These are phyloP conservation scores for Tupaia chinensis DNA, from an alignment of 2,113 vertebrate species.

Conservation along the genomic window DNA sequence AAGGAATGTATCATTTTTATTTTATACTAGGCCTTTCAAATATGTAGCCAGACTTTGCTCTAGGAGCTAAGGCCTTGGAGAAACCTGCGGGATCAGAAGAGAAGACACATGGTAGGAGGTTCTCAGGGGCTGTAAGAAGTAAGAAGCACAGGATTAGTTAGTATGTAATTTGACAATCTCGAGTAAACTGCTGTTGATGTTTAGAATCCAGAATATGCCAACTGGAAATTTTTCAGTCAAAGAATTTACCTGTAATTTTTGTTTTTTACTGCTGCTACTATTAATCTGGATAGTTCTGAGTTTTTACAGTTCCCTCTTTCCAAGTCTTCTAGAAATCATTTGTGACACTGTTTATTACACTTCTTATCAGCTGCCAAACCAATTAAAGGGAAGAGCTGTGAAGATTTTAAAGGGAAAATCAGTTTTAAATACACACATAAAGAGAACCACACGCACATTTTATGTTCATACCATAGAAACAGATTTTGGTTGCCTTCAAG, in stretches of 20 bases:
- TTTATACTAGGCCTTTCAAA: background rate
- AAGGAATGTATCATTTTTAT: background rate
- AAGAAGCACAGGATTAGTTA: background rate
- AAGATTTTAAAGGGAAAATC: background rate
- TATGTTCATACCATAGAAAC: background rate
- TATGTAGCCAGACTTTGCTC: background rate
- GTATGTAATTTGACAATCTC: background rate
- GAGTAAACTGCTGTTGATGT: background rate
- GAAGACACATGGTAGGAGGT: background rate
- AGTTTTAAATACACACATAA: background rate
- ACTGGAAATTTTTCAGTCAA: background rate
- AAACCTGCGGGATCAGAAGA: background rate
- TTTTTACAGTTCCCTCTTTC: background rate
- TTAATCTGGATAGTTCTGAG: background rate
- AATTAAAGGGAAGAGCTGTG: background rate
- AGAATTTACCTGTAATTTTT: background rate
- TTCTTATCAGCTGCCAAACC: background rate
- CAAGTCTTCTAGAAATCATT: background rate
- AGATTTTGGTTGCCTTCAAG: slow-evolving; percentile 21
- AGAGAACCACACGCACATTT: background rate
- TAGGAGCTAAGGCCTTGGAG: background rate
- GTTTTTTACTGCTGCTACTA: background rate
- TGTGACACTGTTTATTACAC: slow-evolving; percentile 7
- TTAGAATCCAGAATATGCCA: background rate
- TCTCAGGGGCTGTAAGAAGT: background rate